Evolutionary conservation across 1,140 invertebrate species (phyloP).

Genomic region (Lepeophtheirus salmonis): DNA sequence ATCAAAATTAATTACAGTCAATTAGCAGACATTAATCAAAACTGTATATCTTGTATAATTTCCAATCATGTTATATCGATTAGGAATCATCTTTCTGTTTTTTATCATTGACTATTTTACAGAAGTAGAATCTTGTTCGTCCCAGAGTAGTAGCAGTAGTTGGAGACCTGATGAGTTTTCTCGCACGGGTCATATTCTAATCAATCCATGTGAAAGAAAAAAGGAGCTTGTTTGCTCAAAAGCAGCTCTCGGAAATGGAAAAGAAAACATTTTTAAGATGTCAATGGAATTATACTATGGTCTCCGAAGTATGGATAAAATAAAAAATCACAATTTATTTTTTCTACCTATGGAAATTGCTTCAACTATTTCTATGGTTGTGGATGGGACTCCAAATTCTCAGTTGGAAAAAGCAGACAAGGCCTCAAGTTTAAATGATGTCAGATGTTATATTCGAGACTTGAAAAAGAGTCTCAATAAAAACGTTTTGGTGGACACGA

Average conservation of each 20-base stretch:
- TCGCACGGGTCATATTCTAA: too few relatives aligned
- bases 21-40: not conserved
- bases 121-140: too few relatives aligned
- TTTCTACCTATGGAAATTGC: not conserved
- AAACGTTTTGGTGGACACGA: not conserved
- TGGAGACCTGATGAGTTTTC: too few relatives aligned
- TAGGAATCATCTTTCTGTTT: too few relatives aligned
- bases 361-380: not conserved
- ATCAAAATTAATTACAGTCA: not conserved
- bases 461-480: not conserved
- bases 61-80: too few relatives aligned
- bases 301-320: too few relatives aligned
- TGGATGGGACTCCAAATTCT: not conserved
- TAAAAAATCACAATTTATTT: not conserved
- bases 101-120: too few relatives aligned
- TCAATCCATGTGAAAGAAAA: not conserved
- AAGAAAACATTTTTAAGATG: too few relatives aligned
- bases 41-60: too few relatives aligned
- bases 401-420: not conserved
- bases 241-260: not conserved
- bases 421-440: not conserved
- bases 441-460: not conserved
- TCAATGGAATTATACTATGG: too few relatives aligned
- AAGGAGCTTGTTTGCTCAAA: not conserved
- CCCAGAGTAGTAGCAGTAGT: too few relatives aligned